A percentile compares a stretch with the other conserved stretches of the same genome.
Evolutionary conservation across 2,888 invertebrate genomes (phyloP).

Genomic region (Vesta saturnalis): DNA sequence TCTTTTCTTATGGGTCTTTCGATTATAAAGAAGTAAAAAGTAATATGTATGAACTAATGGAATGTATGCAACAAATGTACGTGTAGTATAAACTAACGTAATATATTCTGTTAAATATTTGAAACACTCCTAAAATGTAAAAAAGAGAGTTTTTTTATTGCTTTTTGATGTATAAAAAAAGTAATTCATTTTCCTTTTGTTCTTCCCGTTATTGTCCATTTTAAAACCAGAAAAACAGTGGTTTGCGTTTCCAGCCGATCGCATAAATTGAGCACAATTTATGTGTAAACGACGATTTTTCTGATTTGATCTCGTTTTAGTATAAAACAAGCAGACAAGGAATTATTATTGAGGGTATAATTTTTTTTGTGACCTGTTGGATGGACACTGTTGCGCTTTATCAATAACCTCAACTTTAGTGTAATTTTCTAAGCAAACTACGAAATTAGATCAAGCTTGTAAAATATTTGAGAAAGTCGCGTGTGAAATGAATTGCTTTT

Average conservation of each 20-base stretch:
- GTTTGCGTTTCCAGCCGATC: constrained; percentile 23
- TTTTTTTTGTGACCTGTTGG: constrained; percentile 29
- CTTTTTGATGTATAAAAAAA: no score
- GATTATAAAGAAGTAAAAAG: no score
- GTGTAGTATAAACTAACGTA: no score
- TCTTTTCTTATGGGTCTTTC: no score
- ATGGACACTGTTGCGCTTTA: constrained; percentile 32
- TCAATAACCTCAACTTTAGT: background rate
- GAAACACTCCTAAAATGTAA: no score
- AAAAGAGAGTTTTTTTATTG: no score
- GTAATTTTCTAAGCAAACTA: constrained; percentile 7
- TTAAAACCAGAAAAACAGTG: constrained; percentile 23
- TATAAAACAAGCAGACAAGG: background rate
- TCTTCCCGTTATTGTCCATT: constrained; percentile 22
- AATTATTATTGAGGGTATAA: background rate
- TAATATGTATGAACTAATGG: no score
- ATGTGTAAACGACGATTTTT: constrained; percentile 17
- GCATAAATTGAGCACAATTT: constrained; percentile 21
- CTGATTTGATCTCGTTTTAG: constrained; percentile 7
- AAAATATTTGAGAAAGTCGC: background rate
- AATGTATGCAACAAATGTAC: no score
- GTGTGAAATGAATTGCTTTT: background rate
- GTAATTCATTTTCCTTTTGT: constrained; percentile 21
- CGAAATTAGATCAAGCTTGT: background rate
- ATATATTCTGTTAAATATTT: no score